Conservation (phyloP, 2,888 invertebrate species). For the Abrostola tripartita region DNA sequence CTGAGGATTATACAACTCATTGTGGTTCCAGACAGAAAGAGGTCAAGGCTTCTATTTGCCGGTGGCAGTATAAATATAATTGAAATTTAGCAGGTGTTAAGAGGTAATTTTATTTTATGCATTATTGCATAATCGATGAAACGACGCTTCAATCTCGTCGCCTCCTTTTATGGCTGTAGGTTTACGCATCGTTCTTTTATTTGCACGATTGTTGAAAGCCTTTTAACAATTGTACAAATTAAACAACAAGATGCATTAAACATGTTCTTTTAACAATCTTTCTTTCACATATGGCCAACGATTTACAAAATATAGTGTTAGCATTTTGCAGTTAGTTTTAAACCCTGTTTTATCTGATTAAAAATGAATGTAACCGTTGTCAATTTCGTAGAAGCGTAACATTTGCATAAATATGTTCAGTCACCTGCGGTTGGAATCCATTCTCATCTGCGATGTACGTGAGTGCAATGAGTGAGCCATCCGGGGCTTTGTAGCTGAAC, state of each 20-base stretch:
- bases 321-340: too few species aligned
- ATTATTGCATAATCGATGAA: constrained; percentile 54
- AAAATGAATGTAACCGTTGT: background rate
- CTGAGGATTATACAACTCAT: constrained; percentile 37
- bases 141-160: constrained; percentile 32
- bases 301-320: too few species aligned
- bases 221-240: constrained; percentile 13
- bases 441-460: constrained; percentile 91
- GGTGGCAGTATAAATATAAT: constrained; percentile 52
- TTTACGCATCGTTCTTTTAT: constrained; percentile 27
- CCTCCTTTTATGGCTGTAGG: constrained; percentile 48
- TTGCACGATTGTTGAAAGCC: constrained; percentile 29
- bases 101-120: constrained; percentile 58
- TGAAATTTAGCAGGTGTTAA: constrained; percentile 61
- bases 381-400: constrained; percentile 25
- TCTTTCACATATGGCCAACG: too few species aligned
- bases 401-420: constrained; percentile 29
- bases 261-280: too few species aligned
- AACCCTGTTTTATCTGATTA: constrained; percentile 15
- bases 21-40: constrained; percentile 56
- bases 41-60: constrained; percentile 67
- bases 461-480: constrained; percentile 89
- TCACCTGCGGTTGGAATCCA: constrained; percentile 90
- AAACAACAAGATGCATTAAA: too few species aligned
- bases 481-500: constrained; percentile 91